Percentiles rank a stretch among this genome's conserved stretches.
Conservation (phyloP, 1,140 invertebrate species). For the Magallana gigas region DNA sequence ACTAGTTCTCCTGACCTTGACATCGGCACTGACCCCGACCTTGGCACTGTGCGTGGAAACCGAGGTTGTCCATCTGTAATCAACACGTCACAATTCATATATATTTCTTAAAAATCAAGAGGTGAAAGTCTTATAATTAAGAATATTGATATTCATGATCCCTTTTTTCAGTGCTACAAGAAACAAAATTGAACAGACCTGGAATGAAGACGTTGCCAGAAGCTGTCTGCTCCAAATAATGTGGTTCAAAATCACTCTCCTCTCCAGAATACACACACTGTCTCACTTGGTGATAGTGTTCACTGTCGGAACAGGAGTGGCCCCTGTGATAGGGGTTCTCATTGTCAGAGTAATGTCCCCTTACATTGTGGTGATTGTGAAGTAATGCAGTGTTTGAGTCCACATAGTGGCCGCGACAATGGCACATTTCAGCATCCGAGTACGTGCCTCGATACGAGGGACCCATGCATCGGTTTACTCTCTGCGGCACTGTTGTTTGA, state of each 20-base stretch:
- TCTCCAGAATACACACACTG: slow-evolving; percentile 80
- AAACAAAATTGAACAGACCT: slow-evolving; percentile 81
- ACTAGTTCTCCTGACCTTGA: slow-evolving; percentile 56
- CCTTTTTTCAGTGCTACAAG: neutral
- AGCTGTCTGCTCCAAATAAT: slow-evolving; percentile 92
- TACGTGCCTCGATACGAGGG: slow-evolving; percentile 74
- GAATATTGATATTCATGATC: neutral
- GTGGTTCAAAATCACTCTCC: slow-evolving; percentile 91
- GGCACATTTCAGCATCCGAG: slow-evolving; percentile 69
- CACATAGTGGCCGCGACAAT: slow-evolving; percentile 55
- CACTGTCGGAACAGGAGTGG: slow-evolving; percentile 53
- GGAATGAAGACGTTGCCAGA: slow-evolving; percentile 96
- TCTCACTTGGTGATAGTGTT: slow-evolving; percentile 51
- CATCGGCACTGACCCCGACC: slow-evolving; percentile 78
- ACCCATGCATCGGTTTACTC: slow-evolving; percentile 68
- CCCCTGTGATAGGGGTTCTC: slow-evolving; percentile 48
- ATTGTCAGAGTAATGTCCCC: slow-evolving; percentile 55
- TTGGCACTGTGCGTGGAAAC: slow-evolving; percentile 70
- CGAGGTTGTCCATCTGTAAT: slow-evolving; percentile 55
- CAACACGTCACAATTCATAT: neutral
- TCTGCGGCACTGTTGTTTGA: slow-evolving; percentile 61
- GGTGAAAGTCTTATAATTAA: neutral
- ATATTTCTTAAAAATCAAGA: neutral
- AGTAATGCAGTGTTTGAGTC: slow-evolving; percentile 54
- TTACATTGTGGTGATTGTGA: slow-evolving; percentile 32